Conservation (phyloP, 2,888 invertebrate species). For the Lochmaea capreae region DNA sequence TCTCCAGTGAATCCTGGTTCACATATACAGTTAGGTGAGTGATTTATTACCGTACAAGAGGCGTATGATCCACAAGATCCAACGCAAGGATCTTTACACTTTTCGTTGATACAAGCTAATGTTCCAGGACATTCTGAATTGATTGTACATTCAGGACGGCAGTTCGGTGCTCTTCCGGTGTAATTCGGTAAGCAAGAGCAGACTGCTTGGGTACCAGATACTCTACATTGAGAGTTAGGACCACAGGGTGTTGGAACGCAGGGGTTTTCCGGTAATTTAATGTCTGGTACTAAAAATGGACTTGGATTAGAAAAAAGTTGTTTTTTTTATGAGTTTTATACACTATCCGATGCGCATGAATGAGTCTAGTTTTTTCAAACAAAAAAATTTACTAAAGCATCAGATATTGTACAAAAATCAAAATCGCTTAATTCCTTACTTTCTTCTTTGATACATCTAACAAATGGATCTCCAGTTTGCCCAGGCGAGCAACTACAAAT, state of each 20-base stretch:
- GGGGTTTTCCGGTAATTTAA: constrained; percentile 73
- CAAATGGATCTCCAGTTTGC: constrained; percentile 84
- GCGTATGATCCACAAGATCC: constrained; percentile 86
- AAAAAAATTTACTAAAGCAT: background rate
- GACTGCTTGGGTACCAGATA: constrained; percentile 79
- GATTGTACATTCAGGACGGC: constrained; percentile 86
- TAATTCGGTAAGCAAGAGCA: constrained; percentile 85
- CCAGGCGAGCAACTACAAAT: constrained; percentile 84
- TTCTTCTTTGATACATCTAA: constrained; percentile 76
- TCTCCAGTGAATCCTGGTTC: constrained; percentile 84
- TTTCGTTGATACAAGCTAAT: constrained; percentile 84
- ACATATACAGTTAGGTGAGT: constrained; percentile 87
- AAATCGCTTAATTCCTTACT: constrained; percentile 42
- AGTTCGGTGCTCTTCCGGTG: constrained; percentile 86
- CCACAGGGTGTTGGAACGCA: constrained; percentile 89
- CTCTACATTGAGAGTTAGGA: constrained; percentile 84
- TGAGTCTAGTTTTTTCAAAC: background rate
- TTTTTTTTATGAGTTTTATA: background rate
- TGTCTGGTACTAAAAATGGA: constrained; percentile 63
- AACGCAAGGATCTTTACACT: constrained; percentile 85
- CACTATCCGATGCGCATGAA: background rate
- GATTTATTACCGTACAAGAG: constrained; percentile 83
- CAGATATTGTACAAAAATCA: background rate
- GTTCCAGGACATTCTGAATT: constrained; percentile 88
- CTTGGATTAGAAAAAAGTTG: background rate